A percentile compares a stretch with the other conserved stretches of the same genome.
Evolutionary conservation across 2,888 invertebrate genomes (phyloP).

Genomic region (Allophyes oxyacanthae): DNA sequence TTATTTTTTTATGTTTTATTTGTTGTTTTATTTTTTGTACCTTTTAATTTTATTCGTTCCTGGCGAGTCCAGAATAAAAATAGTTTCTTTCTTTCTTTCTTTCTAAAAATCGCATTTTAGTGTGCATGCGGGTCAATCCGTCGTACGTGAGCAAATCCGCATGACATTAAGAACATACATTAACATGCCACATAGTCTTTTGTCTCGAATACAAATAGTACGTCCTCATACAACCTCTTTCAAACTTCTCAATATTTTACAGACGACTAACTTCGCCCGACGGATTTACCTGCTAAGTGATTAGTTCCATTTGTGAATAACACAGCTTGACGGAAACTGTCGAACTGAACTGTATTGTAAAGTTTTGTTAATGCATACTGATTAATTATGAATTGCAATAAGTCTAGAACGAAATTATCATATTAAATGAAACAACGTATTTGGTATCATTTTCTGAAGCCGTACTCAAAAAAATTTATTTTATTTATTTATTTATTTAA

Average conservation of each 20-base stretch:
- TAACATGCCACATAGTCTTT: not conserved
- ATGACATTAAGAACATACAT: too few species aligned
- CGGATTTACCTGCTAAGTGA: conserved; percentile 82
- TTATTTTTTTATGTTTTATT: too few species aligned
- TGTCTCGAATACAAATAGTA: conserved; percentile 50
- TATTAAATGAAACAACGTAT: not conserved
- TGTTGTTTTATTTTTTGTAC: too few species aligned
- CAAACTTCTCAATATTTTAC: conserved; percentile 83
- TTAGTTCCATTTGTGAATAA: conserved; percentile 85
- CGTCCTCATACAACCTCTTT: conserved; percentile 62
- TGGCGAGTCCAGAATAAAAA: too few species aligned
- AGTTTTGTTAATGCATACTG: conserved; percentile 57
- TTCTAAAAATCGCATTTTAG: too few species aligned
- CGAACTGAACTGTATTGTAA: conserved; percentile 65
- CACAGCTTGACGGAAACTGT: conserved; percentile 74
- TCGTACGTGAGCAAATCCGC: too few species aligned
- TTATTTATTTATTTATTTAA: too few species aligned
- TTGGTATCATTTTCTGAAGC: too few species aligned
- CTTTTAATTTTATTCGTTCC: too few species aligned
- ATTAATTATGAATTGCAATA: conserved; percentile 51
- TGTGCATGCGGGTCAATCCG: too few species aligned
- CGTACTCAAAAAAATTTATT: too few species aligned
- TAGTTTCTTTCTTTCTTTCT: too few species aligned
- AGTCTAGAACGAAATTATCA: conserved; percentile 25
- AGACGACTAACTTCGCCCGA: conserved; percentile 65